Percentiles rank a stretch among this genome's conserved stretches.
Conservation (phyloP, 1,140 invertebrate species). For the Bombus fervidus region DNA sequence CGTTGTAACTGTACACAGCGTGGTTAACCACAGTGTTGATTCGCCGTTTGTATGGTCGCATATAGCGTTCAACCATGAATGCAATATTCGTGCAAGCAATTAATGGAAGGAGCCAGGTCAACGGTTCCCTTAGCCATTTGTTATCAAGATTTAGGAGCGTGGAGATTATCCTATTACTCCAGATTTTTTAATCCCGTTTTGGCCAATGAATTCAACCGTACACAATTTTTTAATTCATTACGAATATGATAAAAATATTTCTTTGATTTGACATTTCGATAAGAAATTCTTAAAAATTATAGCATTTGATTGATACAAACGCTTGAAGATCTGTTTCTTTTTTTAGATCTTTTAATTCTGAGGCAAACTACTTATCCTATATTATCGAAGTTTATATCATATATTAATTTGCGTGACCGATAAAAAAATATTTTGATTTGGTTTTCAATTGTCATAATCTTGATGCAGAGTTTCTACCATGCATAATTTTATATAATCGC, state of each 20-base stretch:
- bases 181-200: no score
- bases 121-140: background rate
- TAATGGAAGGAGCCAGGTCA: constrained; percentile 20
- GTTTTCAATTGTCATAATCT: background rate
- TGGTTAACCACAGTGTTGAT: constrained; percentile 47
- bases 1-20: constrained; percentile 36
- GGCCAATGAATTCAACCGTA: background rate
- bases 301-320: background rate
- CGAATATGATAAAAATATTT: background rate
- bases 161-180: background rate
- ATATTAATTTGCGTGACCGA: background rate
- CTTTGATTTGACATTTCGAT: background rate
- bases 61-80: background rate
- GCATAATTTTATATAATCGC: no score
- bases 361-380: no score
- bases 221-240: background rate
- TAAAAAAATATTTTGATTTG: background rate
- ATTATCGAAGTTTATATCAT: background rate
- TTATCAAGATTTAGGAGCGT: background rate
- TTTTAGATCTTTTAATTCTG: background rate
- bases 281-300: background rate
- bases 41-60: constrained; percentile 24
- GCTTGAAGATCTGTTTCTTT: background rate
- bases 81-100: constrained; percentile 44
- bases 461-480: no score